Percentiles rank a stretch among this genome's conserved stretches.
Evolutionary conservation across 1,140 invertebrate genomes (phyloP).

Genomic region (Philopotamus ludificatus): DNA sequence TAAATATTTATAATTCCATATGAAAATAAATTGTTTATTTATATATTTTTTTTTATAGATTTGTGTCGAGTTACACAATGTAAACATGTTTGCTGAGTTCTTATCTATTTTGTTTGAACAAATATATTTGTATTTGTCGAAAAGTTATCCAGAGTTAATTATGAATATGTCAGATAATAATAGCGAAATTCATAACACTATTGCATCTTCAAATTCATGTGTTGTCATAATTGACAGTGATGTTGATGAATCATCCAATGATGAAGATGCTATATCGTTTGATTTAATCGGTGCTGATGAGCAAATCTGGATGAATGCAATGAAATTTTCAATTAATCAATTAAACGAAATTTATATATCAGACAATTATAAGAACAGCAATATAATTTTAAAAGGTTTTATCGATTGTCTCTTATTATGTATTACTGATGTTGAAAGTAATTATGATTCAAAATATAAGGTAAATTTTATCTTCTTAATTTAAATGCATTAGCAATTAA

Average conservation of each 20-base stretch:
- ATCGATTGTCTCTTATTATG: background rate
- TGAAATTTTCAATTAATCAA: background rate
- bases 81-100: background rate
- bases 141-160: background rate
- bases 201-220: background rate
- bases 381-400: background rate
- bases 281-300: background rate
- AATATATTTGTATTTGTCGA: background rate
- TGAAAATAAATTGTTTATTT: background rate
- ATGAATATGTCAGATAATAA: background rate
- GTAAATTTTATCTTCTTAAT: background rate
- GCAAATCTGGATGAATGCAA: background rate
- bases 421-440: background rate
- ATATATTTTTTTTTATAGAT: background rate
- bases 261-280: background rate
- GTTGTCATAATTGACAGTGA: slow-evolving; percentile 3
- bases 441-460: background rate
- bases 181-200: background rate
- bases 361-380: background rate
- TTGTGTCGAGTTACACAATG: background rate
- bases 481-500: background rate
- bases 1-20: background rate
- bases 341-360: background rate
- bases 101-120: slow-evolving; percentile 1
- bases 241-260: background rate